A percentile compares a stretch with the other conserved stretches of the same genome.
Conservation (phyloP, 2,888 invertebrate genomes). For the Cacoxenus indagator region DNA sequence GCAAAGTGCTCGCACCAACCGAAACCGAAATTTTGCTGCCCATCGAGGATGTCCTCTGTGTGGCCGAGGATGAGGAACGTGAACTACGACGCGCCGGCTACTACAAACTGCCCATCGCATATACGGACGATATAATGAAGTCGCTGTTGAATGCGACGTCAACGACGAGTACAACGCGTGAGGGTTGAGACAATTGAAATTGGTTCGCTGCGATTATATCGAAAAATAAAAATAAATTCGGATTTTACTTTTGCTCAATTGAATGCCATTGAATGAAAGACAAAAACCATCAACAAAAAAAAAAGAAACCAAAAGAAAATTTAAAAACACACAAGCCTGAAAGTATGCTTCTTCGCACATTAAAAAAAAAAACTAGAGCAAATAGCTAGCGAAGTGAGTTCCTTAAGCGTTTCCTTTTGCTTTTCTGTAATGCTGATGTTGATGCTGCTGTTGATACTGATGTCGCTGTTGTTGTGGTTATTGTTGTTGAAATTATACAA, state of each 20-base stretch:
- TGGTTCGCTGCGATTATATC: neutral
- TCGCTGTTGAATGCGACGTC: slow-evolving; percentile 52
- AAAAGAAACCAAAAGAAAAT: neutral
- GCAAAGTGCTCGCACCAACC: slow-evolving; percentile 61
- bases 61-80: slow-evolving; percentile 58
- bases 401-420: neutral
- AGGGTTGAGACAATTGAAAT: neutral
- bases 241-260: slow-evolving; percentile 23
- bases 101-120: slow-evolving; percentile 51
- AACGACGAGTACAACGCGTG: neutral
- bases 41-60: slow-evolving; percentile 63
- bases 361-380: neutral
- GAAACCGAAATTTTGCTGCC: slow-evolving; percentile 64
- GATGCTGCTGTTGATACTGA: neutral
- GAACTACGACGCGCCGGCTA: slow-evolving; percentile 52
- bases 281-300: too few relatives aligned
- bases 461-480: neutral
- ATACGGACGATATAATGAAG: slow-evolving; percentile 54
- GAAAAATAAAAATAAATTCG: neutral
- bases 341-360: slow-evolving; percentile 12
- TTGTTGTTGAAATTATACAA: slow-evolving; percentile 1
- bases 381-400: neutral
- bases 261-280: too few relatives aligned
- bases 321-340: neutral
- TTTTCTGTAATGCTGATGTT: neutral